These are phyloP conservation scores for Eupithecia exiguata DNA, from an alignment of 2,888 invertebrate species.

Conservation along the genomic window DNA sequence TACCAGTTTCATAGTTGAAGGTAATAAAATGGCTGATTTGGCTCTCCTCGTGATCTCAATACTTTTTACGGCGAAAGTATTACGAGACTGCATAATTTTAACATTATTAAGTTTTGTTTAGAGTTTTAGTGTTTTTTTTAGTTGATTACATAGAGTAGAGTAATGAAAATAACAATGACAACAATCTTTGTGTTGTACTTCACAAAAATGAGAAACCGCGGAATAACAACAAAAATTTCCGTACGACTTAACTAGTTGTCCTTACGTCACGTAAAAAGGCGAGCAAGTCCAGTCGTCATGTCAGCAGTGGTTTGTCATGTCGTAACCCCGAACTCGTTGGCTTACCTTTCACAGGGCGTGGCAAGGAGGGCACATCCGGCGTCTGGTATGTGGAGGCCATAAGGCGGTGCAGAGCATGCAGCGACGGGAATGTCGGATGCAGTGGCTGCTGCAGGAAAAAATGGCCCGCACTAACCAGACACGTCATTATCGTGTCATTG, in stretches of 20 bases:
- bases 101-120: too few species aligned
- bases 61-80: too few species aligned
- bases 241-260: not conserved
- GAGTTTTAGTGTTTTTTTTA: too few species aligned
- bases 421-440: constrained; percentile 95
- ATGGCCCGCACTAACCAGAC: constrained; percentile 93
- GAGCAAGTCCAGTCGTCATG: constrained; percentile 41
- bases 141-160: too few species aligned
- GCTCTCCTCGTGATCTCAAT: too few species aligned
- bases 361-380: constrained; percentile 90
- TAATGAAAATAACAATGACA: too few species aligned
- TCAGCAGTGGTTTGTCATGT: constrained; percentile 32
- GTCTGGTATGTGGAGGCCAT: constrained; percentile 93
- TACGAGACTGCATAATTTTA: too few species aligned
- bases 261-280: constrained; percentile 33
- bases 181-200: not conserved
- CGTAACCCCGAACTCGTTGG: constrained; percentile 41
- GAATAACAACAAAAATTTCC: not conserved
- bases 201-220: not conserved
- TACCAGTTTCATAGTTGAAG: too few species aligned
- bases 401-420: constrained; percentile 90
- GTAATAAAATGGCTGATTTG: too few species aligned
- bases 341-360: constrained; percentile 90
- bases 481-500: constrained; percentile 95
- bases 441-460: constrained; percentile 97